These are phyloP conservation scores for Ophiothrix spiculata DNA, from an alignment of 35 echinoderm and acorn worm genomes.

Conservation along the genomic window DNA sequence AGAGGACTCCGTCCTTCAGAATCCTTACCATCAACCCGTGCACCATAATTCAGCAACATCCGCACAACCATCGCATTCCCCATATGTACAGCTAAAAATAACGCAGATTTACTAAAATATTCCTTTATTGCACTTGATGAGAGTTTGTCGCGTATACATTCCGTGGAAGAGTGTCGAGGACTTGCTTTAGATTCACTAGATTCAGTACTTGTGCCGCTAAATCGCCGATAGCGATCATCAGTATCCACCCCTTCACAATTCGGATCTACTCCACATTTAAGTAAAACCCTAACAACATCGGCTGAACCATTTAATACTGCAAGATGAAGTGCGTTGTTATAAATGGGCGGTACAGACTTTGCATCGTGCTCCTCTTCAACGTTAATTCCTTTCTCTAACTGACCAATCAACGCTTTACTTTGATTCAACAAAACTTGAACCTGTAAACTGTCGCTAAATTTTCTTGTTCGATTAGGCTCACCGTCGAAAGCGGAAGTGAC, in stretches of 20 bases:
- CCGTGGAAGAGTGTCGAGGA: not conserved
- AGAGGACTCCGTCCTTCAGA: conserved; percentile 25
- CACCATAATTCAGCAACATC: conserved; percentile 53
- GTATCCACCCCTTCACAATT: conserved; percentile 10
- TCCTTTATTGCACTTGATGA: conserved; percentile 31
- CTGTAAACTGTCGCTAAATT: conserved; percentile 41
- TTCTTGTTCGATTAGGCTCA: conserved; percentile 11
- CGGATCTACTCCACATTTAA: conserved; percentile 54
- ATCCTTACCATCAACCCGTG: conserved; percentile 38
- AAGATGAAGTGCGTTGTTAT: conserved; percentile 51
- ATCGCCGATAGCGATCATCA: not conserved
- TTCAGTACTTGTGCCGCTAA: not conserved
- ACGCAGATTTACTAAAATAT: conserved; percentile 30
- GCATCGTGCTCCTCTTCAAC: conserved; percentile 11
- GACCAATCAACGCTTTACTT: conserved; percentile 54
- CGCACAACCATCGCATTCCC: conserved; percentile 41
- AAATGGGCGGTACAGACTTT: conserved; percentile 27
- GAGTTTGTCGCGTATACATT: not conserved
- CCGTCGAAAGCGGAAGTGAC: conserved; percentile 3
- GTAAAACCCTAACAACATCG: conserved; percentile 45
- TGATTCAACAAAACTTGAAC: conserved; percentile 48
- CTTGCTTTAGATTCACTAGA: not conserved
- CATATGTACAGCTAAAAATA: conserved; percentile 43
- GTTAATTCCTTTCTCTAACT: conserved; percentile 24
- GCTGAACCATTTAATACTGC: conserved; percentile 41